Evolutionary conservation across 2,888 invertebrate genomes (phyloP).

Genomic region (Melipona beecheii): DNA sequence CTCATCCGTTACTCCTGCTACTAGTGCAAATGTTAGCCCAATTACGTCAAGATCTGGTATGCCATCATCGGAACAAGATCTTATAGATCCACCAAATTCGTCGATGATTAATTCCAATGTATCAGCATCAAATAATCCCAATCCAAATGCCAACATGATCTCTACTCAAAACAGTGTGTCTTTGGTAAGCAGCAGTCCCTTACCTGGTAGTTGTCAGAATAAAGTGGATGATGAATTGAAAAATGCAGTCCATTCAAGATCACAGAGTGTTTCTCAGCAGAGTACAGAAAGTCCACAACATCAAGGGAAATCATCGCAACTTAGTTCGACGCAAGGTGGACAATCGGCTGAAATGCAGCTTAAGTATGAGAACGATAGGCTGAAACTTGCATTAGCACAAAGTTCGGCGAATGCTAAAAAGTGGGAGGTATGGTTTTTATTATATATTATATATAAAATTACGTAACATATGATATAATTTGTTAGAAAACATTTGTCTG

Average conservation of each 20-base stretch:
- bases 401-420: slow-evolving; percentile 99
- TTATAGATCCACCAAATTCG: slow-evolving; percentile 86
- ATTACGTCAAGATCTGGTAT: slow-evolving; percentile 89
- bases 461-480: not conserved
- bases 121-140: slow-evolving; percentile 82
- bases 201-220: slow-evolving; percentile 79
- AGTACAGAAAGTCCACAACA: slow-evolving; percentile 88
- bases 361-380: slow-evolving; percentile 98
- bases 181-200: slow-evolving; percentile 82
- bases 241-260: slow-evolving; percentile 82
- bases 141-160: slow-evolving; percentile 82
- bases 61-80: slow-evolving; percentile 84
- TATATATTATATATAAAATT: not conserved
- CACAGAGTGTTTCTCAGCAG: slow-evolving; percentile 82
- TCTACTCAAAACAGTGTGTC: slow-evolving; percentile 82
- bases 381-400: slow-evolving; percentile 97
- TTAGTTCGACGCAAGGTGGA: slow-evolving; percentile 76
- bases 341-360: slow-evolving; percentile 92
- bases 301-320: slow-evolving; percentile 83
- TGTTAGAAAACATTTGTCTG: slow-evolving; percentile 25
- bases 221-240: slow-evolving; percentile 82
- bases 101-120: slow-evolving; percentile 84
- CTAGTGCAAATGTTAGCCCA: slow-evolving; percentile 95
- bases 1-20: slow-evolving; percentile 92
- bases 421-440: slow-evolving; percentile 89